Percentiles rank a stretch among this genome's conserved stretches.
phyloP scores from a whole-genome alignment of 92 coral and sea anemone genomes.

The Parazoanthus swiftii region DNA sequence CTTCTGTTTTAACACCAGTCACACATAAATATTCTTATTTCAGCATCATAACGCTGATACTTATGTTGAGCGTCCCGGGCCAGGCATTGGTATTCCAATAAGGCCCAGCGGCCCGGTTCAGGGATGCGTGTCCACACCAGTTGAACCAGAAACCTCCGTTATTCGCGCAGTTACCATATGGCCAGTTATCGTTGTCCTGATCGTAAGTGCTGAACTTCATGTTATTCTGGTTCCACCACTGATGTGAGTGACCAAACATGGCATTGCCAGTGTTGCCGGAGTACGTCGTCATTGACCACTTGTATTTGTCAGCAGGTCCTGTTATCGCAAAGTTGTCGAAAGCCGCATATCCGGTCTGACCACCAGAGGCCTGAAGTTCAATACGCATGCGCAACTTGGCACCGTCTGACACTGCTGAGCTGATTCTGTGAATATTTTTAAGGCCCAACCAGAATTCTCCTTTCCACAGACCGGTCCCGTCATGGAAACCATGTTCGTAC shows the following conservation, averaged over 20 bases:
- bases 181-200: not conserved
- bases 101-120: not conserved
- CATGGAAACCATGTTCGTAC: constrained; percentile 15
- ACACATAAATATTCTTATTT: not conserved
- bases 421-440: not conserved
- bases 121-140: not conserved
- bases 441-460: constrained; percentile 21
- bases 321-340: not conserved
- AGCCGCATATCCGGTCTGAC: not conserved
- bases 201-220: not conserved
- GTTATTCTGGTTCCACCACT: not conserved
- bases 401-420: not conserved
- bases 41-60: not conserved
- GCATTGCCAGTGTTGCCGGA: constrained; percentile 15
- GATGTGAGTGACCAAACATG: not conserved
- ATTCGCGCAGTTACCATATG: not conserved
- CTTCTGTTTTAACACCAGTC: too few species aligned
- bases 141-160: not conserved
- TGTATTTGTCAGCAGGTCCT: constrained; percentile 1
- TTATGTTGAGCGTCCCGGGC: not conserved
- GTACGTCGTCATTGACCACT: constrained; percentile 15
- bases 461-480: not conserved
- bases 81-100: not conserved
- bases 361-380: not conserved
- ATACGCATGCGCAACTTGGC: not conserved